Evolutionary conservation across 2,797 vertebrate species (phyloP), one percentile per base, ranked within the genome.

Genomic region (Gymnocypris eckloni): DNA sequence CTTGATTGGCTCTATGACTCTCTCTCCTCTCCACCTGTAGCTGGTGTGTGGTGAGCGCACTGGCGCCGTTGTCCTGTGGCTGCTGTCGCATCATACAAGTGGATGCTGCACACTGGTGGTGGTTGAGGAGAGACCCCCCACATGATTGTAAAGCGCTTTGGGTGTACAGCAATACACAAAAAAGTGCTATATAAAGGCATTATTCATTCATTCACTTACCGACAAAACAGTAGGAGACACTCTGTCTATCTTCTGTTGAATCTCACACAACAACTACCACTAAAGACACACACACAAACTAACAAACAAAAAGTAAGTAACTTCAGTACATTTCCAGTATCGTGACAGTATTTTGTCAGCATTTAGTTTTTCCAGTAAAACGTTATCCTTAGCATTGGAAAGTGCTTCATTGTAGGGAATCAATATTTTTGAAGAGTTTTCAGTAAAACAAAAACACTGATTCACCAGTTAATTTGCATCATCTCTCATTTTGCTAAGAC

Each of bases 161-260:
- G 33, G 33, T 33, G 33, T 33, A 33, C 3, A 33, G 33, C 33
- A 33, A 33, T 33, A 3, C 2, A 33, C 33, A 33, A 33, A 3
- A 33, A 33, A 33, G 33, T 0, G 33, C 33, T 33, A 33, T 33
- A 33, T 33, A 33, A 33, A 33, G 2, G 33, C 33, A 33, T 33
- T 0, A 33, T 33, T 33, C 33, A 33, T 33, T 33, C 33, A 33
- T 33, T 33, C 33, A 33, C 33, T 39, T 76, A 72, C n/a, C 45
- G 41, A 82, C 50, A 86, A n/a, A 78, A 69, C 33, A 64, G 43
- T 59, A 66, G 50, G 16, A 18, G 2, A 54, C 5, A 33, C 61
- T 87, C 87, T 87, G 56, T n/a, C 56, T 9, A 59, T n/a, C 73
- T 88, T 82, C 88, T 81, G 37, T 64, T 75, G 20, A 76, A 73